These are phyloP conservation scores for Botia kubotai DNA, from an alignment of 2,797 vertebrate species.

Conservation along the genomic window DNA sequence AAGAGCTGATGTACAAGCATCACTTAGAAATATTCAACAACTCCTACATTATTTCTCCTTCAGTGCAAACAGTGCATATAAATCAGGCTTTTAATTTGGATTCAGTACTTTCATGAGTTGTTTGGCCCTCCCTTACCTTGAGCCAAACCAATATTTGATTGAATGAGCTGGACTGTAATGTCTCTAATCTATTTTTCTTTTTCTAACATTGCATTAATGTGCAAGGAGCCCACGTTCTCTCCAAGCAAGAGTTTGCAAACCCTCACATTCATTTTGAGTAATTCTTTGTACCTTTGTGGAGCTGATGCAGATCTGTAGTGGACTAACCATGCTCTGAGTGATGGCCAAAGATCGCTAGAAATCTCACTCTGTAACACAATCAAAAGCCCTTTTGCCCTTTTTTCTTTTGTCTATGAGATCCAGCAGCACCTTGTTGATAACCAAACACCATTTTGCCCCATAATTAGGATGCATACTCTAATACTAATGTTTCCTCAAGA, in stretches of 20 bases:
- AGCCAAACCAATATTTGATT: constrained; percentile 65
- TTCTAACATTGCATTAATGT: constrained; percentile 60
- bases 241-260: constrained; percentile 48
- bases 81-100: constrained; percentile 58
- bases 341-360: constrained; percentile 57
- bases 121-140: constrained; percentile 53
- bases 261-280: constrained; percentile 53
- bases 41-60: too few relatives aligned
- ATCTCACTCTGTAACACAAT: constrained; percentile 55
- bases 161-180: constrained; percentile 55
- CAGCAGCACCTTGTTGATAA: constrained; percentile 67
- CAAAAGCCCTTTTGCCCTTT: constrained; percentile 57
- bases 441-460: constrained; percentile 64
- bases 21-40: constrained; percentile 71
- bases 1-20: constrained; percentile 62
- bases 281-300: constrained; percentile 51
- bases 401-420: constrained; percentile 72
- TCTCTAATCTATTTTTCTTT: constrained; percentile 66
- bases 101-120: constrained; percentile 58
- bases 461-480: constrained; percentile 73
- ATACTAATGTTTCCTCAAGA: constrained; percentile 68
- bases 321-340: constrained; percentile 32
- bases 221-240: constrained; percentile 40
- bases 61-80: constrained; percentile 37
- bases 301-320: constrained; percentile 41